Percentiles rank a stretch among this genome's conserved stretches.
phyloP scores from a whole-genome alignment of 1,140 invertebrate species.

The Zaprionus davidi region DNA sequence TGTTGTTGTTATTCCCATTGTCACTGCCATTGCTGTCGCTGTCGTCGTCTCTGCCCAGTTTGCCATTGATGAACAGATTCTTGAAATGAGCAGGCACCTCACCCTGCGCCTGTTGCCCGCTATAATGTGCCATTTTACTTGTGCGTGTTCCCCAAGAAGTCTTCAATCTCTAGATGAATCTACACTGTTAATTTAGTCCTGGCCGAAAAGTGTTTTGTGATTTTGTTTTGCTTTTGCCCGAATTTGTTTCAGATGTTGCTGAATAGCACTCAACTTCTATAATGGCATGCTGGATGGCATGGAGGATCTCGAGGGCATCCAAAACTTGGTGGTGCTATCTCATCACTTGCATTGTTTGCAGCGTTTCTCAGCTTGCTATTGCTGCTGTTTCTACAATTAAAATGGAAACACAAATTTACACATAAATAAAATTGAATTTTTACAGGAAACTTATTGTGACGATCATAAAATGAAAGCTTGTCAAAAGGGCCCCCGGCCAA shows the following conservation, averaged over 20 bases:
- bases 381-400: slow-evolving; percentile 1
- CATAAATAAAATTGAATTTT: slow-evolving; percentile 6
- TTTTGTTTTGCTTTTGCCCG: not conserved
- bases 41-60: slow-evolving; percentile 59
- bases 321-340: slow-evolving; percentile 30
- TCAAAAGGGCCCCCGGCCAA: not conserved
- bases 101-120: slow-evolving; percentile 46
- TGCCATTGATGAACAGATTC: slow-evolving; percentile 71
- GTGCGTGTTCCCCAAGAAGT: not conserved
- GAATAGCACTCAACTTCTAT: slow-evolving; percentile 30
- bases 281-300: slow-evolving; percentile 52
- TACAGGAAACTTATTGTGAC: not conserved
- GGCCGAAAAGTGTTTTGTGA: slow-evolving; percentile 9
- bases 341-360: slow-evolving; percentile 43
- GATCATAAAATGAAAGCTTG: not conserved
- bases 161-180: not conserved
- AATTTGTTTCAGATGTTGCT: slow-evolving; percentile 2
- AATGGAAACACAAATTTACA: slow-evolving; percentile 12
- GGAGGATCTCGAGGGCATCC: slow-evolving; percentile 30
- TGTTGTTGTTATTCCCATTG: slow-evolving; percentile 28
- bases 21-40: slow-evolving; percentile 30
- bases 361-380: slow-evolving; percentile 19
- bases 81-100: slow-evolving; percentile 72
- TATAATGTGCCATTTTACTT: slow-evolving; percentile 67
- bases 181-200: slow-evolving; percentile 19